Evolutionary conservation across 2,113 vertebrate species (phyloP), one percentile per base, ranked within the genome.

Genomic region (Cairina moschata): DNA sequence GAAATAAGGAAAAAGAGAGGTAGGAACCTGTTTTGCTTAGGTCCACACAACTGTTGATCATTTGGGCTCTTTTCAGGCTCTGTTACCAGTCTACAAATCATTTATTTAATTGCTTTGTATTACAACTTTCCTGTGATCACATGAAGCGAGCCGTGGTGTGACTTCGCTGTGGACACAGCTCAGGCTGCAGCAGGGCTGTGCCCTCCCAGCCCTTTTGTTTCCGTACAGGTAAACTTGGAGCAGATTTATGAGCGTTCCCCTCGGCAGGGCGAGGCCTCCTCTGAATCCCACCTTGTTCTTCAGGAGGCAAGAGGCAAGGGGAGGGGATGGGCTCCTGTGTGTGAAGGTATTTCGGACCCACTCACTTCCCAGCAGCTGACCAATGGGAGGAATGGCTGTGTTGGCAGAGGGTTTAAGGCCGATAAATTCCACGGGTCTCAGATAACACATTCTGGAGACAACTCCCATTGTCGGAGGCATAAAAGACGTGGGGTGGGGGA

Each of bases 341-440:
- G 28, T 5, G 62, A 42, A 84, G 93, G 82, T 23, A 22, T 52
- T 4, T 46, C 50, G 48, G 84, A 34, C 50, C 93, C 73, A 89
- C 94, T 91, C 95, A 13, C 36, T 71, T 11, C 50, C 6, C 16
- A 32, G 55, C 8, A 34, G 63, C 68, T 95, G 98, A 97, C 98
- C 98, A 98, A 98, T 98, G 82, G 72, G 91, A 76, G 95, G 66
- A 86, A 94, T 6, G 4, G 81, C 80, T 5, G 23, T 86, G 86
- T 93, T 96, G 96, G 96, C 95, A 91, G 90, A 50, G 72, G 93
- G 91, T 60, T 38, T n/a, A 26, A 55, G 91, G 96, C 88, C 76
- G 92, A 97, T 77, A 90, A 96, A 96, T 98, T 97, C 97, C 97
- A 92, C 16, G 50, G 96, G 95, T 88, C 95, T 97, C 97, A 94